Evolutionary conservation across 2,797 vertebrate species (phyloP), one percentile per base, ranked within the genome.

Genomic region (Silurus lanzhouensis): DNA sequence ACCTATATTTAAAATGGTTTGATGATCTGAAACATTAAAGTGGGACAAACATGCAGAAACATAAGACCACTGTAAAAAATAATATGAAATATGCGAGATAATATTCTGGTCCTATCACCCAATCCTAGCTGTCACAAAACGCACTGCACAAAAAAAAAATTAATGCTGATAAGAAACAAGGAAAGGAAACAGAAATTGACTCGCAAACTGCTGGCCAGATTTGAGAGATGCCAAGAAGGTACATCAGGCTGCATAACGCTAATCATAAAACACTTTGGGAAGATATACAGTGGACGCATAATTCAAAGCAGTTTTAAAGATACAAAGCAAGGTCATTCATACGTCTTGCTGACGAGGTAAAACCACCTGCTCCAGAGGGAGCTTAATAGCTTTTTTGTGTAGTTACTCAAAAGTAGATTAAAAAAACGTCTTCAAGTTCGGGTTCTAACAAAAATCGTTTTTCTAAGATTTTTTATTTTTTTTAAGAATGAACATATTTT

Each of bases 261-360:
- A 64, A 61, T 52, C 66, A 79, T 61, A 57, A 79, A 77, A 81
- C n/a, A n/a, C 25, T 78, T 66, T 75, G 22, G 8, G 31, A 77
- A 48, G 75, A 84, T 61, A 44, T 22, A 78, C 82, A 14, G 76
- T 55, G 79, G 86, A 83, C 68, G 71, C 79, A 83, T 75, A 85
- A 86, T 81, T 86, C 83, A 85, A 86, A 88, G 84, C 72, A 68
- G 68, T 57, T 86, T 72, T 66, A 87, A 82, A 83, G 83, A 72
- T 61, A 83, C 80, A 55, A 79, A 79, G 84, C 89, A 88, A 89
- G 89, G 89, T 88, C 87, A 87, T 86, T 88, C 78, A 66, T 83
- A 71, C 79, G 57, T 87, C 87, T 78, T 83, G 85, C 87, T 87
- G 87, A 89, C 85, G 84, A 77, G 70, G 84, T 60, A 78, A 87